These are phyloP conservation scores for Drosophila sucinea DNA, from an alignment of 1,140 invertebrate species.

Conservation along the genomic window DNA sequence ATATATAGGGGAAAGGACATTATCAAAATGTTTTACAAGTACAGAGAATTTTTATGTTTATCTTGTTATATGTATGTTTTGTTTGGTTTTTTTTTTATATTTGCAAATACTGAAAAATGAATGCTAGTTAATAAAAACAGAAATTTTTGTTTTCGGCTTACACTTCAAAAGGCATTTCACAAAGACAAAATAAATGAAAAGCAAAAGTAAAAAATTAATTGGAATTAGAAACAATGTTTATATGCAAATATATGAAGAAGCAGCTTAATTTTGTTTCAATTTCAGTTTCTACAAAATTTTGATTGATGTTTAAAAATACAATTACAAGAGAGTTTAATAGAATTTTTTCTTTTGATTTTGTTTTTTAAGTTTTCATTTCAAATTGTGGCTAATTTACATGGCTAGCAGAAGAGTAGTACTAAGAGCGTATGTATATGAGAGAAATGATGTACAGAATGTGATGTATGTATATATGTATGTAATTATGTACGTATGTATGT, in stretches of 20 bases:
- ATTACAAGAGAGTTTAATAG: constrained; percentile 24
- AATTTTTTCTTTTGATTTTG: constrained; percentile 32
- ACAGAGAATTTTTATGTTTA: constrained; percentile 64
- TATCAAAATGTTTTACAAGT: constrained; percentile 70
- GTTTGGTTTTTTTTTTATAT: constrained; percentile 57
- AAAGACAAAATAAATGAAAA: constrained; percentile 32
- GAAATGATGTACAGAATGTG: constrained; percentile 11
- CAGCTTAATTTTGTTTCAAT: constrained; percentile 30
- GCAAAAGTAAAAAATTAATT: constrained; percentile 41
- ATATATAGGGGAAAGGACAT: neutral
- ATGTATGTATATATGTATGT: constrained; percentile 25
- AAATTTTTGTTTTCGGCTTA: constrained; percentile 46
- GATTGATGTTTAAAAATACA: constrained; percentile 55
- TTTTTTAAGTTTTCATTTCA: constrained; percentile 41
- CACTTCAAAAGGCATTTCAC: constrained; percentile 56
- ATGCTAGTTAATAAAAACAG: constrained; percentile 69
- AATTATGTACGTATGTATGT: constrained; percentile 20
- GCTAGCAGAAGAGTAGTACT: constrained; percentile 73
- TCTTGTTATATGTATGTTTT: constrained; percentile 42
- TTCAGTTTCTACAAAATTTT: constrained; percentile 63
- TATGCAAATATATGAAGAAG: constrained; percentile 72
- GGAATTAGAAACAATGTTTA: constrained; percentile 51
- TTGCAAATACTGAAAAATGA: constrained; percentile 71
- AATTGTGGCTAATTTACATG: constrained; percentile 68
- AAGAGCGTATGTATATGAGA: constrained; percentile 66